A percentile compares a stretch with the other conserved stretches of the same genome.
Evolutionary conservation across 2,888 invertebrate genomes (phyloP).

Genomic region (Biston stratarius): DNA sequence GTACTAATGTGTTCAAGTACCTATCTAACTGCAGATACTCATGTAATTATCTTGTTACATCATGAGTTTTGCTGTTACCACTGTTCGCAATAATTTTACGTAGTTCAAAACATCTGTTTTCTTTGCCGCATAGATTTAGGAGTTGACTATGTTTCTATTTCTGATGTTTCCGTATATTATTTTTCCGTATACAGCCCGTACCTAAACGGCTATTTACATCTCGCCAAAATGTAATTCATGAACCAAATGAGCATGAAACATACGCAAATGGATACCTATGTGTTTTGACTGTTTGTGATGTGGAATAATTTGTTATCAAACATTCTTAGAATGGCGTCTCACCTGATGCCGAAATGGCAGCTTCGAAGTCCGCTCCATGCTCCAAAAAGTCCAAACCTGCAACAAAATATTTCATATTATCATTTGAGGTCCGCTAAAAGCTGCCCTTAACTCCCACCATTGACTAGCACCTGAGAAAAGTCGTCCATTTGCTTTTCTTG

Average conservation of each 20-base stretch:
- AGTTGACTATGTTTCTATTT: conserved; percentile 20
- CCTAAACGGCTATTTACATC: conserved; percentile 30
- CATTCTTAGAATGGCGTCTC: conserved; percentile 49
- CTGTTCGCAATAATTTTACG: not conserved
- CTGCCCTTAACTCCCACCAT: too few relatives aligned
- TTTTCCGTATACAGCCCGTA: conserved; percentile 17
- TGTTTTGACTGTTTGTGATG: conserved; percentile 26
- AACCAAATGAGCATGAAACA: conserved; percentile 34
- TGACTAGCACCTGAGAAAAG: conserved; percentile 58
- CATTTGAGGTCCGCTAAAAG: not conserved
- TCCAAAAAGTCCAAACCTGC: conserved; percentile 91
- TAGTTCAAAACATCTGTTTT: conserved; percentile 4
- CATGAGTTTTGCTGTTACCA: too few relatives aligned
- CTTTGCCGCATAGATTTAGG: not conserved
- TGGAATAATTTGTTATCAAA: conserved; percentile 24
- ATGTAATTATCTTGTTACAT: too few relatives aligned
- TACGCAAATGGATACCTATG: conserved; percentile 26
- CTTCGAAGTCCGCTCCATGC: conserved; percentile 91
- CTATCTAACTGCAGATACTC: too few relatives aligned
- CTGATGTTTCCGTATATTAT: conserved; percentile 25
- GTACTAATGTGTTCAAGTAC: too few relatives aligned
- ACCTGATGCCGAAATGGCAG: conserved; percentile 90
- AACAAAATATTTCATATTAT: conserved; percentile 50
- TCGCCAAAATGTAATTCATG: conserved; percentile 26
- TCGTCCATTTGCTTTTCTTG: conserved; percentile 47